Evolutionary conservation across 2,888 invertebrate species (phyloP), one percentile per base, ranked within the genome.

Genomic region (Drosophila quinaria): DNA sequence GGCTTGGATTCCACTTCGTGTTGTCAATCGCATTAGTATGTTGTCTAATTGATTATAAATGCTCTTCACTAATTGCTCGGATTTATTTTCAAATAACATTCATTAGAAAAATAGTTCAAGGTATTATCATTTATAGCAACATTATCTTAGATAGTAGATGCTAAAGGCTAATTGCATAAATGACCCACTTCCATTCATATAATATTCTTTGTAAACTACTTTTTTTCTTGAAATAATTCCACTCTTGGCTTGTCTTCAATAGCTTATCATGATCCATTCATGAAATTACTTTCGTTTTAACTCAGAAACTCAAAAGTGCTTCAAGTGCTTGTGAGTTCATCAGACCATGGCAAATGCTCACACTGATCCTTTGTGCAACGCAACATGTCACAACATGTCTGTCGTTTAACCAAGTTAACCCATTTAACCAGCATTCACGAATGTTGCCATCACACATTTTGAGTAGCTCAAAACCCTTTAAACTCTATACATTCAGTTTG

Each of bases 391-490:
- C 29, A 29, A 29, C 29, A 29, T 52, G 41, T 17, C 29, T 50
- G 33, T 39, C 58, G 49, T 60, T 78, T 60, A 65, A 58, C 37
- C 55, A 71, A 71, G 65, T 68, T 78, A 76, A 86, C 82, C 81
- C 70, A 82, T 78, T 86, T 83, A 59, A 47, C 56, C 59, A 70
- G 55, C 70, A 70, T 49, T 49, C 71, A 74, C 49, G 39, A 39
- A 44, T 50, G 39, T 17, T 54, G 71, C 49, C 39, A 73, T 29
- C 39, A 62, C 64, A 70, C 56, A 29, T 29, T 70, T 69, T 74
- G 66, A 83, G 81, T 74, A 74, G 80, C 83, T 86, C 19, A 46
- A 68, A 64, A 62, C 55, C 25, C 58, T 54, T 68, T 58, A 41
- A 71, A 51, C 59, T 70, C 42, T 44, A 37, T 46, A 50, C 17